Percentiles rank a stretch among this genome's conserved stretches.
Conservation (phyloP, 2,797 vertebrate genomes). For the Myotis myotis region DNA sequence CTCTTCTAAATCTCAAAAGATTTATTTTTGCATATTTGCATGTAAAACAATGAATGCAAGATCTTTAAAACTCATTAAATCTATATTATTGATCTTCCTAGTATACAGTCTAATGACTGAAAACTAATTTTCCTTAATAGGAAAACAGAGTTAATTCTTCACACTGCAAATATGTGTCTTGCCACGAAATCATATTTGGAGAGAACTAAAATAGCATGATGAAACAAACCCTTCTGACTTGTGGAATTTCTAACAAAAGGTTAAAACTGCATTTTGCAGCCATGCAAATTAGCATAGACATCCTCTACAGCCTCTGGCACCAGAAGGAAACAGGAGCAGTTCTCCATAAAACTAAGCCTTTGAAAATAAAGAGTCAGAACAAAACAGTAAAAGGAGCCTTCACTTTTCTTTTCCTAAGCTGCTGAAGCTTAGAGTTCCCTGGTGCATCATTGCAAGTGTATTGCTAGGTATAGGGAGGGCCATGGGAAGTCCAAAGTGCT, state of each 20-base stretch:
- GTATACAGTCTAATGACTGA: background rate
- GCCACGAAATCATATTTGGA: conserved; percentile 25
- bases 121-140: conserved; percentile 29
- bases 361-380: conserved; percentile 16
- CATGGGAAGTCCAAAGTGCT: background rate
- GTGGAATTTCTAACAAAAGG: conserved; percentile 50
- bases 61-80: conserved; percentile 43
- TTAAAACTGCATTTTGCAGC: conserved; percentile 34
- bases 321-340: conserved; percentile 6
- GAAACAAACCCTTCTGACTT: conserved; percentile 31
- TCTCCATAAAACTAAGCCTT: conserved; percentile 41
- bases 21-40: conserved; percentile 39
- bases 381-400: conserved; percentile 8
- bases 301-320: background rate
- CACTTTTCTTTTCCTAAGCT: background rate
- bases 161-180: conserved; percentile 37
- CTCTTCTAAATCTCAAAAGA: conserved; percentile 35
- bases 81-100: background rate
- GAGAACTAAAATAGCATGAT: conserved; percentile 45
- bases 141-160: conserved; percentile 56
- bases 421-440: background rate
- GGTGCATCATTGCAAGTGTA: background rate
- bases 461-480: too few relatives aligned
- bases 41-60: background rate
- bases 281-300: conserved; percentile 32